Evolutionary conservation across 2,113 vertebrate species (phyloP), one percentile per base, ranked within the genome.

Genomic region (Jaculus jaculus): DNA sequence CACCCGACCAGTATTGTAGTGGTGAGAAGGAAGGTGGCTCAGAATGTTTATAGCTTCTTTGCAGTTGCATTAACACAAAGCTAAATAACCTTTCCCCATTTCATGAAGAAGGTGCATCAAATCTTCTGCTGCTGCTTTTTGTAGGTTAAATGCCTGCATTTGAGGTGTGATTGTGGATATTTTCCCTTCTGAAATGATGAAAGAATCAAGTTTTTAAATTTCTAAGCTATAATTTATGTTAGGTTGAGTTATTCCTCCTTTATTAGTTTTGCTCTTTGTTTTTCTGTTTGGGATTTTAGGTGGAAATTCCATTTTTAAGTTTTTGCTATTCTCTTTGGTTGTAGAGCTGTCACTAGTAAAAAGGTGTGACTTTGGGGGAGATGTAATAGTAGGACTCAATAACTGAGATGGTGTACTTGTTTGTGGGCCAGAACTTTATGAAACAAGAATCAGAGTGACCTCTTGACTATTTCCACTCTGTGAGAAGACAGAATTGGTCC

Each of bases 221-320:
- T 99, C 99, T 95, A 99, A 98, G 96, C 99, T 99, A 83, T 99
- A 99, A 78, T 99, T 99, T 96, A 99, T 98, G 97, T 99, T 99
- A 96, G 99, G 98, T 91, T 99, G 98, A 82, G 98, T 98, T 97
- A 99, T 99, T 85, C 99, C 98, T 84, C 99, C 99, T 97, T 99
- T 99, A 68, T 98, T 99, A 24, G 98, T 99, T 98, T 99, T 99
- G 97, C 99, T 99, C 98, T 99, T 99, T 23, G 99, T 99, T 98
- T 99, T 99, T 90, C 99, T 98, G 97, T 99, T 99, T 51, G 99
- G 99, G 91, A 99, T 99, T 98, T 99, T 99, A 16, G 99, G 99
- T 10, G 99, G 99, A 97, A 99, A 99, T 98, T 99, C 99, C 99
- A 99, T 99, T 98, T 99, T 99, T 96, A 99, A 97, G 97, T 99